Conservation (phyloP, 2,113 vertebrate species). For the Motacilla tschutschensis region DNA sequence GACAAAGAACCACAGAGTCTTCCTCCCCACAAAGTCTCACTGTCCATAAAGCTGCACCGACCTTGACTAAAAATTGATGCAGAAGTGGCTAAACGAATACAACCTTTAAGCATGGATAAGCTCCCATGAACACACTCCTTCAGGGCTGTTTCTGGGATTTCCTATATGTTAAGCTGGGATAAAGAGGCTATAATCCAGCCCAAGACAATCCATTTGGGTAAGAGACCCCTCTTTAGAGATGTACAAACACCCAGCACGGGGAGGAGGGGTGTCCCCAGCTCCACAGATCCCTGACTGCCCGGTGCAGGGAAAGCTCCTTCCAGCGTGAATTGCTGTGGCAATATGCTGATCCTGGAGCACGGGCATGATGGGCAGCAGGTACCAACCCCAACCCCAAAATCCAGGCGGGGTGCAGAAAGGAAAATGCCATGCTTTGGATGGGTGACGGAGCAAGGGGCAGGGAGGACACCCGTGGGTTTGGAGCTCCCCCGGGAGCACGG, state of each 20-base stretch:
- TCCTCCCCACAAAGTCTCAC: not conserved
- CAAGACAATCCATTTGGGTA: not conserved
- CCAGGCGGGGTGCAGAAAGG: rapidly evolving
- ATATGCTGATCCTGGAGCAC: rapidly evolving
- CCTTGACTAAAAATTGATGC: not conserved
- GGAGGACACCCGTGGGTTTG: not conserved
- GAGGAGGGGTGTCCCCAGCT: not conserved
- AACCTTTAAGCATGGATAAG: not conserved
- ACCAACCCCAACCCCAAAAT: not conserved
- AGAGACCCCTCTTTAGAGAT: not conserved
- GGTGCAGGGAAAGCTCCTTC: not conserved
- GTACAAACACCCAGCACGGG: not conserved
- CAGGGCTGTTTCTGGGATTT: not conserved
- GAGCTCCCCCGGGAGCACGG: not conserved
- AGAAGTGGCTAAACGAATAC: not conserved
- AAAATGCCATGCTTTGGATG: rapidly evolving
- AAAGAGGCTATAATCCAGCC: not conserved
- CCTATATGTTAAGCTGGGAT: not conserved
- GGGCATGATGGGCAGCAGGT: rapidly evolving
- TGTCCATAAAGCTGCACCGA: not conserved
- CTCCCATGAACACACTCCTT: not conserved
- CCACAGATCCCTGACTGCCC: not conserved
- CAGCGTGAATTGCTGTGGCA: rapidly evolving
- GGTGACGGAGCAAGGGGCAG: not conserved
- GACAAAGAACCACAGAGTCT: not conserved